Conservation (phyloP, 2,797 vertebrate species). For the Oreonectes daqikongensis region DNA sequence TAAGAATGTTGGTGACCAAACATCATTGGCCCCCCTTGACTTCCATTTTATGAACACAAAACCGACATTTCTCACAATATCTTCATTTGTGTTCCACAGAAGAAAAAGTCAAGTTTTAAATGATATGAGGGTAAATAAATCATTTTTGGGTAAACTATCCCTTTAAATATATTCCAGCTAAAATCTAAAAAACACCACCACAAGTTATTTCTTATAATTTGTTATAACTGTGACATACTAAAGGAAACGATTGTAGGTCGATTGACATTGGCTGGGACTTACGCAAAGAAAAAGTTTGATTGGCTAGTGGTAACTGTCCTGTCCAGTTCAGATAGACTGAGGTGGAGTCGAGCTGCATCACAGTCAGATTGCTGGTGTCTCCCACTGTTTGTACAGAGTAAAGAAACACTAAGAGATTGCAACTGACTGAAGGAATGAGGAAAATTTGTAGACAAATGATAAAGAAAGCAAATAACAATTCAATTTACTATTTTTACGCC, state of each 20-base stretch:
- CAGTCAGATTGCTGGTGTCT: constrained; percentile 1
- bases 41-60: too few species aligned
- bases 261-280: background rate
- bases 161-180: background rate
- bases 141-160: too few species aligned
- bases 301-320: background rate
- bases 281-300: constrained; percentile 10
- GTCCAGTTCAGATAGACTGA: constrained; percentile 29
- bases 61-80: too few species aligned
- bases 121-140: too few species aligned
- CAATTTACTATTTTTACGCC: too few species aligned
- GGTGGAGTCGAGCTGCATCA: constrained; percentile 16
- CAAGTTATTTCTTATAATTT: too few species aligned
- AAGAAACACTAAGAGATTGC: background rate
- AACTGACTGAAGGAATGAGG: constrained; percentile 6
- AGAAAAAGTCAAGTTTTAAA: too few species aligned
- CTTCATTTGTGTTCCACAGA: too few species aligned
- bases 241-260: background rate
- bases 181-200: background rate
- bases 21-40: too few species aligned
- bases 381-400: background rate
- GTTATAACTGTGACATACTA: background rate
- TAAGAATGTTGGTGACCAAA: too few species aligned
- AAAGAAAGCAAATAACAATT: too few species aligned
- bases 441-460: background rate